Conservation (phyloP, 1,140 invertebrate genomes). For the Musca domestica region DNA sequence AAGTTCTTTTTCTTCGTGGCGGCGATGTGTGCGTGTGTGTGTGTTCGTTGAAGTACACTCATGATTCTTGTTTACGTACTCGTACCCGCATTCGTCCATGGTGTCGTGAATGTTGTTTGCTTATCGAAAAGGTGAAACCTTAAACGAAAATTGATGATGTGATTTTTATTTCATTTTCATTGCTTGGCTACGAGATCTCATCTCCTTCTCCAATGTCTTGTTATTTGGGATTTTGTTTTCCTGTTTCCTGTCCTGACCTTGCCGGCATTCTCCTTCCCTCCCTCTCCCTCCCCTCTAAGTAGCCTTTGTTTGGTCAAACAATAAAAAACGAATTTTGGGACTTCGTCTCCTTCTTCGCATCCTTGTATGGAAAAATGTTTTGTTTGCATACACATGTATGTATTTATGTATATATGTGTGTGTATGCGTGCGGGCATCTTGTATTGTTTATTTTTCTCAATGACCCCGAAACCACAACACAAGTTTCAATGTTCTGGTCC, state of each 20-base stretch:
- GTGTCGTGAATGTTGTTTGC: background rate
- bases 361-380: background rate
- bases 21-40: background rate
- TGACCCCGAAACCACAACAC: too few species aligned
- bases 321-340: too few species aligned
- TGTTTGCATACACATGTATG: background rate
- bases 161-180: conserved; percentile 9
- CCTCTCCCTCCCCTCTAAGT: too few species aligned
- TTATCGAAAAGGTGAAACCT: conserved; percentile 14
- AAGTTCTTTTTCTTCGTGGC: background rate
- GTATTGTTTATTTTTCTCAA: background rate
- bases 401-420: background rate
- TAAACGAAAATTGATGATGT: conserved; percentile 41
- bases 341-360: too few species aligned
- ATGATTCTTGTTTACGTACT: conserved; percentile 3
- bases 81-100: too few species aligned
- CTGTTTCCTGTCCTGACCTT: too few species aligned
- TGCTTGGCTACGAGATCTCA: background rate
- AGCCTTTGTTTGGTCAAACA: too few species aligned
- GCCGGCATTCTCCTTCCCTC: too few species aligned
- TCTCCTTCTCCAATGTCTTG: too few species aligned
- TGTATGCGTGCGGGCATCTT: conserved; percentile 13
- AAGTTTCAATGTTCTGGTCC: too few species aligned
- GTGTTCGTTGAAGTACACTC: background rate
- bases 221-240: too few species aligned